Evolutionary conservation across 2,113 vertebrate genomes (phyloP).

Genomic region (Pachypanchax playfairii): DNA sequence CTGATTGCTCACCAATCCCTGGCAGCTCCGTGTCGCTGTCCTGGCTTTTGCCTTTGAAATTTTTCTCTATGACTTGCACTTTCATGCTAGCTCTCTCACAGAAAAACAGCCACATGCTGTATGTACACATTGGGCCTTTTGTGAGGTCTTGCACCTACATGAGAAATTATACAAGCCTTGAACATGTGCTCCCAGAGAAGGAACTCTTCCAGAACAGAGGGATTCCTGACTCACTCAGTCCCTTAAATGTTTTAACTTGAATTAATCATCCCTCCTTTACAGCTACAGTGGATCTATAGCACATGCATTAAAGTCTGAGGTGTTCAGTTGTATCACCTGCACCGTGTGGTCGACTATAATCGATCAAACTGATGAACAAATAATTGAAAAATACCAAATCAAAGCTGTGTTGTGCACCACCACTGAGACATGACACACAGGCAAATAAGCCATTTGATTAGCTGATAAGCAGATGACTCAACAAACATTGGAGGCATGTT

Average conservation of each 20-base stretch:
- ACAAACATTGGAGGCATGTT: constrained; percentile 79
- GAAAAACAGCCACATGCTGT: constrained; percentile 39
- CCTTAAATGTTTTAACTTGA: constrained; percentile 47
- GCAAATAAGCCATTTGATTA: constrained; percentile 78
- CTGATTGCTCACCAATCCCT: constrained; percentile 80
- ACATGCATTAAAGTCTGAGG: constrained; percentile 45
- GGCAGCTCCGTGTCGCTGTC: constrained; percentile 74
- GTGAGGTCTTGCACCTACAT: constrained; percentile 19
- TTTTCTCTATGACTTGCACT: constrained; percentile 77
- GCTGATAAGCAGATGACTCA: constrained; percentile 80
- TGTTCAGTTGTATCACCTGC: constrained; percentile 59
- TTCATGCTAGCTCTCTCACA: constrained; percentile 63
- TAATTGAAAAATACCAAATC: constrained; percentile 73
- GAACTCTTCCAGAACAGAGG: constrained; percentile 9
- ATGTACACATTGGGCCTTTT: constrained; percentile 33
- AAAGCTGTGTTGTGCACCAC: constrained; percentile 53
- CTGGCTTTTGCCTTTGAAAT: constrained; percentile 73
- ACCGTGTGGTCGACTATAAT: constrained; percentile 37
- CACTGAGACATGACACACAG: constrained; percentile 57
- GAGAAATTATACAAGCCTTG: constrained; percentile 14
- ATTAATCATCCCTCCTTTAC: constrained; percentile 28
- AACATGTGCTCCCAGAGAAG: neutral
- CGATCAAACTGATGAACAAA: constrained; percentile 70
- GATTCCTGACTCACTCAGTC: constrained; percentile 14
- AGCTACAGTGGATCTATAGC: constrained; percentile 41